phyloP scores from a whole-genome alignment of 2,888 invertebrate species.

The Caenorhabditis sulstoni region DNA sequence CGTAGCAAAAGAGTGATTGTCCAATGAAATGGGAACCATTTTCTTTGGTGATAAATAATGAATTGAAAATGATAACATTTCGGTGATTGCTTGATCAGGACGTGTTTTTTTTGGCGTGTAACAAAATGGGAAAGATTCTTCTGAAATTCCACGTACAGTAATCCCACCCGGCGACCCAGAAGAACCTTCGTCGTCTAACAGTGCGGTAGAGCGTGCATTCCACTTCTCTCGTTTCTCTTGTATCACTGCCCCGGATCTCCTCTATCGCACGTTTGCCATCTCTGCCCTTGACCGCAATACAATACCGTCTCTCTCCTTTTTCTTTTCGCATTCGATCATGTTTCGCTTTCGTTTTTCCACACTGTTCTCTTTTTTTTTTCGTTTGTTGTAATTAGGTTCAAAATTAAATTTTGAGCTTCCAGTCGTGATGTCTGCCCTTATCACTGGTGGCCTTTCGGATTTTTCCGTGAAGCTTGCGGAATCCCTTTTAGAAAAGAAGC shows the following conservation, averaged over 20 bases:
- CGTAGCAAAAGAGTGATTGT: constrained; percentile 6
- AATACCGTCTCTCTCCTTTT: constrained; percentile 2
- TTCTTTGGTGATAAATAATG: too few species aligned
- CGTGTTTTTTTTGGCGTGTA: too few species aligned
- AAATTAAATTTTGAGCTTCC: constrained; percentile 17
- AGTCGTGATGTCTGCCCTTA: constrained; percentile 24
- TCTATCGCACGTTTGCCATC: constrained; percentile 5
- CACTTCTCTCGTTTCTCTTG: background rate
- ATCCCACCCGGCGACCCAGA: too few species aligned
- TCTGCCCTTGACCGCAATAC: constrained; percentile 23
- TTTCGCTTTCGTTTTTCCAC: background rate
- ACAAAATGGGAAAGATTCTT: too few species aligned
- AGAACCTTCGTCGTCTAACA: too few species aligned
- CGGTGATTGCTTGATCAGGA: too few species aligned
- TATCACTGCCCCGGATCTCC: constrained; percentile 21
- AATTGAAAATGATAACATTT: too few species aligned
- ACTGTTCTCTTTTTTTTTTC: constrained; percentile 7
- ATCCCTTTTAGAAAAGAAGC: constrained; percentile 10
- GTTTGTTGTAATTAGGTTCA: background rate
- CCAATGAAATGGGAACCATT: background rate
- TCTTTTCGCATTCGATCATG: too few species aligned
- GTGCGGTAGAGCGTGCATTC: constrained; percentile 8
- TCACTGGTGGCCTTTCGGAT: constrained; percentile 42
- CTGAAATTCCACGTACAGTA: too few species aligned
- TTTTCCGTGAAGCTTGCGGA: constrained; percentile 37